phyloP scores from a whole-genome alignment of 1,140 invertebrate genomes.

The Anoplolepis gracilipes region DNA sequence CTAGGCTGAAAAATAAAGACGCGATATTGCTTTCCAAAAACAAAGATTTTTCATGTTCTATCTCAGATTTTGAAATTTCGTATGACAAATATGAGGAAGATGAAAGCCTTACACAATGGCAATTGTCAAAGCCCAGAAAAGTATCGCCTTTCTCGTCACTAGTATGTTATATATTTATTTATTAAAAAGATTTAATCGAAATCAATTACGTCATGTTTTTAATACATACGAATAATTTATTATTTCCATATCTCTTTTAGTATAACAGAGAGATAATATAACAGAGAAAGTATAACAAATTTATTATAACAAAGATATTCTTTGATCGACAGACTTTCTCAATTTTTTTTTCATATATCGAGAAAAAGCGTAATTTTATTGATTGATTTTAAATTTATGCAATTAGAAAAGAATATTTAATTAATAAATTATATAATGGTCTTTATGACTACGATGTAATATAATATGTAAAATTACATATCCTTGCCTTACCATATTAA shows the following conservation, averaged over 20 bases:
- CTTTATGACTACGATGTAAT: background rate
- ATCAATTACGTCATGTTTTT: background rate
- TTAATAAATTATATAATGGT: background rate
- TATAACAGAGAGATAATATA: too few relatives aligned
- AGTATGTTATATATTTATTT: slow-evolving; percentile 24
- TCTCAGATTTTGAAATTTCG: background rate
- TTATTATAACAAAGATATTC: too few relatives aligned
- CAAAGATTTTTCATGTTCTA: background rate
- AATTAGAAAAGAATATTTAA: background rate
- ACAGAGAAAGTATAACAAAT: too few relatives aligned
- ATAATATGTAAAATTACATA: background rate
- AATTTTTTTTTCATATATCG: too few relatives aligned
- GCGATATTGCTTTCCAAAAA: background rate
- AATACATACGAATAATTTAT: background rate
- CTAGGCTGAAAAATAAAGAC: background rate
- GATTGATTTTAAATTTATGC: background rate
- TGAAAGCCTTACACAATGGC: background rate
- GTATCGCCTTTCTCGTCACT: slow-evolving; percentile 29
- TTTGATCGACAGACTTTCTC: background rate
- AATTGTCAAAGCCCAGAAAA: slow-evolving; percentile 14
- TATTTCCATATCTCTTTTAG: background rate
- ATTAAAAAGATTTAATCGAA: background rate
- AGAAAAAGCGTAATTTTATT: background rate
- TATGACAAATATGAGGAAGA: slow-evolving; percentile 74
- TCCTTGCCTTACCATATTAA: background rate